A percentile compares a stretch with the other conserved stretches of the same genome.
Conservation (phyloP, 2,797 vertebrate species). For the Echeneis naucrates region DNA sequence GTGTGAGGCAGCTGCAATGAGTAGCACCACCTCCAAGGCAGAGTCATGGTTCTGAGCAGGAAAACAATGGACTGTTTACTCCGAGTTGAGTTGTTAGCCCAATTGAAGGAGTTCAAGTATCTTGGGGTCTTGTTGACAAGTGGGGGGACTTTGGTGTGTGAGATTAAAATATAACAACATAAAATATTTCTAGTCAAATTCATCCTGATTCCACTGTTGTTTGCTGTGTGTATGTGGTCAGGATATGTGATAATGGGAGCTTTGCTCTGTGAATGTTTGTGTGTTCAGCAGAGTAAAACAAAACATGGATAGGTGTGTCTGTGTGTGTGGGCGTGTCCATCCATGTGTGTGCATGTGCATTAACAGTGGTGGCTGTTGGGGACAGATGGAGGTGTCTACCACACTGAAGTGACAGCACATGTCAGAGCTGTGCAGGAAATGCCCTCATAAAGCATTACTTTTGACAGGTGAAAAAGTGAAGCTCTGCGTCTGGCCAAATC, state of each 20-base stretch:
- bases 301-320: too few species aligned
- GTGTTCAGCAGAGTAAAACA: too few species aligned
- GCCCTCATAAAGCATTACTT: constrained; percentile 79
- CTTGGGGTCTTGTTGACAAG: too few species aligned
- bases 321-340: constrained; percentile 44
- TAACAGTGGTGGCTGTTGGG: constrained; percentile 64
- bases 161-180: too few species aligned
- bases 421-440: constrained; percentile 79
- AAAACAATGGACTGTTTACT: too few species aligned
- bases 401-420: constrained; percentile 84
- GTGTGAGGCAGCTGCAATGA: too few species aligned
- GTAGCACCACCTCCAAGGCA: too few species aligned
- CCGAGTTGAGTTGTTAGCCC: too few species aligned
- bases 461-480: constrained; percentile 79
- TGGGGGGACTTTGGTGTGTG: too few species aligned
- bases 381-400: constrained; percentile 81
- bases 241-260: constrained; percentile 56
- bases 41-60: too few species aligned
- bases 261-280: too few species aligned
- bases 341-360: constrained; percentile 29
- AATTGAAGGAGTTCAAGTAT: too few species aligned
- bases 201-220: constrained; percentile 57
- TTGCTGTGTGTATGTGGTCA: constrained; percentile 28
- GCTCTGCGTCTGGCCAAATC: constrained; percentile 52
- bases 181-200: constrained; percentile 43